These are phyloP conservation scores for Brachionus plicatilis DNA, from an alignment of 1,140 invertebrate species.

Conservation along the genomic window DNA sequence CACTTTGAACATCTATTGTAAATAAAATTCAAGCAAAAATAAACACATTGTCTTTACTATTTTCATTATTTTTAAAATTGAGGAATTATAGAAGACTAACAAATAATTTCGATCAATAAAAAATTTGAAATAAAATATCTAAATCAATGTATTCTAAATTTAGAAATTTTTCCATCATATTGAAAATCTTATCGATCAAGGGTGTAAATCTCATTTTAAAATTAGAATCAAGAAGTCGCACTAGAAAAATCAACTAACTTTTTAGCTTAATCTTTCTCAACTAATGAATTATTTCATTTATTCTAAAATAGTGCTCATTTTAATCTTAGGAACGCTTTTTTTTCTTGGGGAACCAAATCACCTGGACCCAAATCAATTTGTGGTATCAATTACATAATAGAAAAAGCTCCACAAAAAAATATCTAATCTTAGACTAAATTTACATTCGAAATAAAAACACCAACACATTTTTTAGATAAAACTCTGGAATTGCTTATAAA, in stretches of 20 bases:
- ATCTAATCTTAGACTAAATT: slow-evolving; percentile 33
- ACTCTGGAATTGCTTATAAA: background rate
- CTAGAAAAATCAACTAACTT: background rate
- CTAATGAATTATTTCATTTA: background rate
- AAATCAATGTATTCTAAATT: background rate
- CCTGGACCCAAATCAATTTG: background rate
- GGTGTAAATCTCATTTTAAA: background rate
- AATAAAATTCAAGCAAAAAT: no score
- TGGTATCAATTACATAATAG: background rate
- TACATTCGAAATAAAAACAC: slow-evolving; percentile 8
- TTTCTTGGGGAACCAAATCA: background rate
- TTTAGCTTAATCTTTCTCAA: background rate
- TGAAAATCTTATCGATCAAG: background rate
- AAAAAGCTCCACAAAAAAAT: background rate
- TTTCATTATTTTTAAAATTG: background rate
- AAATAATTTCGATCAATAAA: background rate
- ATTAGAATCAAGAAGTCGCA: background rate
- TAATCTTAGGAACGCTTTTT: background rate
- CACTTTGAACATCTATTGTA: no score
- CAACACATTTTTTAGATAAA: background rate
- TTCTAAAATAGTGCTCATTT: background rate
- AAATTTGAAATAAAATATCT: background rate
- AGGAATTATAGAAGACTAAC: background rate
- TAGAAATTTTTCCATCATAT: background rate
- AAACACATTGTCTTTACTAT: no score